Evolutionary conservation across 2,113 vertebrate genomes (phyloP).

Genomic region (cattle (Bos taurus)): DNA sequence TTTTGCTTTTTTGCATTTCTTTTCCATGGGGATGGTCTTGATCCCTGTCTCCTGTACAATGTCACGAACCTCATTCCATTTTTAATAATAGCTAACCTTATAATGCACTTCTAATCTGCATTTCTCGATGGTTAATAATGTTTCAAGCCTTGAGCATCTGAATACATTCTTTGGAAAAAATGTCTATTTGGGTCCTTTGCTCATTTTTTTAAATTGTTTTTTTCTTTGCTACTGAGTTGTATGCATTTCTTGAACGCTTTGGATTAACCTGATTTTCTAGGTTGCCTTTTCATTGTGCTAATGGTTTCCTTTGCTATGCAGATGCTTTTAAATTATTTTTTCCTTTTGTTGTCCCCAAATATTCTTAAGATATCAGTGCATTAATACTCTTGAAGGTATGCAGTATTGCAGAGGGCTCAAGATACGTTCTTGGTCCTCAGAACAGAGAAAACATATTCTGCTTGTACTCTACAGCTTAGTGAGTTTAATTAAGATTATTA

Average conservation of each 20-base stretch:
- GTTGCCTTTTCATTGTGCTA: neutral
- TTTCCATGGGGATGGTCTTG: too few species aligned
- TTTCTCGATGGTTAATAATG: neutral
- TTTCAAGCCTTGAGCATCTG: neutral
- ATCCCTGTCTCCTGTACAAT: too few species aligned
- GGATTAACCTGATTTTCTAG: neutral
- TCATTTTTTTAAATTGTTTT: neutral
- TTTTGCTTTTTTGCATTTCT: too few species aligned
- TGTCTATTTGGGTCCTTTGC: neutral
- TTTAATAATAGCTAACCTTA: neutral
- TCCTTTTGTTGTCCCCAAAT: neutral
- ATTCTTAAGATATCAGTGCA: neutral
- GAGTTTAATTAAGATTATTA: neutral
- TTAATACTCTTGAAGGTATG: neutral
- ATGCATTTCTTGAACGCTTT: neutral
- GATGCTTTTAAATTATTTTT: neutral
- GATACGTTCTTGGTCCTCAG: neutral
- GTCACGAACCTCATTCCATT: too few species aligned
- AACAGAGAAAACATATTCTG: constrained; percentile 15
- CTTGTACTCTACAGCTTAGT: neutral
- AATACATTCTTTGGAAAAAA: neutral
- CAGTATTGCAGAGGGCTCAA: neutral
- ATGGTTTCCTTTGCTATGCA: neutral
- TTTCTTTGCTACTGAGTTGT: neutral
- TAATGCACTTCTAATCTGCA: neutral